These are phyloP conservation scores for Bombylius major DNA, from an alignment of 2,888 invertebrate species.

Conservation along the genomic window DNA sequence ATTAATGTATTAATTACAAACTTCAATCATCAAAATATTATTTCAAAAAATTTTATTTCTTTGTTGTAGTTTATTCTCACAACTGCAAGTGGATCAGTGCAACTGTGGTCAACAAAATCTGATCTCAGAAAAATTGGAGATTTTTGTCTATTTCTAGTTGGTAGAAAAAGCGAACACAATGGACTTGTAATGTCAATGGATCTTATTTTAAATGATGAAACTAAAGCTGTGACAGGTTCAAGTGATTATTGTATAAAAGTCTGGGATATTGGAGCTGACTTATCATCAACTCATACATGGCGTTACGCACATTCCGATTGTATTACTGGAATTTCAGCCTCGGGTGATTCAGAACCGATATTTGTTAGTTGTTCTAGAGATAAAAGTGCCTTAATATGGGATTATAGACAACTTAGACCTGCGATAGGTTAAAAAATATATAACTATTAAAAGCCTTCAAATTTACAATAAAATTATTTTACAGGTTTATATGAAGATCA, in stretches of 20 bases:
- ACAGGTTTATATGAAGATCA: constrained; percentile 18
- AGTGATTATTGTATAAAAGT: constrained; percentile 29
- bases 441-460: neutral
- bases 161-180: constrained; percentile 25
- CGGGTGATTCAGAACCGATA: constrained; percentile 13
- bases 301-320: constrained; percentile 22
- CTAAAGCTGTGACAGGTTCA: constrained; percentile 26
- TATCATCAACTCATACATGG: constrained; percentile 18
- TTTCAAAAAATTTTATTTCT: too few species aligned
- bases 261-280: constrained; percentile 30
- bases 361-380: constrained; percentile 25
- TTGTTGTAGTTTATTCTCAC: constrained; percentile 23
- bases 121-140: constrained; percentile 20
- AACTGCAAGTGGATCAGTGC: constrained; percentile 25
- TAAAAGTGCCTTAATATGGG: constrained; percentile 25
- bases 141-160: constrained; percentile 29
- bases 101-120: constrained; percentile 33
- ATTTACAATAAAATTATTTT: neutral
- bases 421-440: constrained; percentile 18
- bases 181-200: constrained; percentile 27
- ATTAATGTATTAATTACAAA: too few species aligned
- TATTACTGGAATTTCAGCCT: constrained; percentile 21
- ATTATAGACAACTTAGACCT: constrained; percentile 22
- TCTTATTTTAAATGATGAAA: constrained; percentile 20
- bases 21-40: too few species aligned